phyloP scores from a whole-genome alignment of 2,113 vertebrate species.

The Neodon shergylaensis region DNA sequence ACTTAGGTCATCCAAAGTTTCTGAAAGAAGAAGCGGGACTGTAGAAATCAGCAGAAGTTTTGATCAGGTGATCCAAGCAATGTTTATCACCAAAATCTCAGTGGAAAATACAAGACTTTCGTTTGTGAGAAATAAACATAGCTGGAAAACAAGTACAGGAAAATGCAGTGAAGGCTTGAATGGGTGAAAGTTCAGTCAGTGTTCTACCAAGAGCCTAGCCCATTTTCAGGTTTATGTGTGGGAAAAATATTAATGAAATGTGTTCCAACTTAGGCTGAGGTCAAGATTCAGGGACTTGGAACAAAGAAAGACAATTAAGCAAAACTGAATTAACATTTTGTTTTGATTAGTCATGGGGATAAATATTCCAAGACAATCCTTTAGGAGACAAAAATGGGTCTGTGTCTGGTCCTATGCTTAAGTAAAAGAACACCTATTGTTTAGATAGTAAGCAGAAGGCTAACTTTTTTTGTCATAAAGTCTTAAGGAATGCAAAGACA shows the following conservation, averaged over 20 bases:
- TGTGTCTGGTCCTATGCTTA: background rate
- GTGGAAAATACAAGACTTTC: background rate
- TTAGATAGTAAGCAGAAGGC: background rate
- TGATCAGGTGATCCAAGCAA: background rate
- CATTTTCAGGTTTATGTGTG: background rate
- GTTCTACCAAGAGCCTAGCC: background rate
- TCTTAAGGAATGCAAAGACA: background rate
- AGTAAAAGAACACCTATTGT: background rate
- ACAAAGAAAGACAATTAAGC: background rate
- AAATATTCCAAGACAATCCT: background rate
- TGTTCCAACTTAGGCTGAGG: background rate
- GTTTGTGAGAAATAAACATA: background rate
- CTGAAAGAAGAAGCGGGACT: background rate
- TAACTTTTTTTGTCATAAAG: background rate
- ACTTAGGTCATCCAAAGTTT: background rate
- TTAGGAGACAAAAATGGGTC: background rate
- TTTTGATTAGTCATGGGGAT: background rate
- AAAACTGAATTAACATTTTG: background rate
- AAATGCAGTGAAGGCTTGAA: background rate
- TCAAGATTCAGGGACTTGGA: background rate
- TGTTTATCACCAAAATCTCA: background rate
- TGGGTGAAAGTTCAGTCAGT: background rate
- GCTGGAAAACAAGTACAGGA: background rate
- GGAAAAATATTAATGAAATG: background rate
- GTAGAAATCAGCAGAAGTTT: background rate